Conservation (phyloP, 1,140 invertebrate species). For the Asobara japonica region DNA sequence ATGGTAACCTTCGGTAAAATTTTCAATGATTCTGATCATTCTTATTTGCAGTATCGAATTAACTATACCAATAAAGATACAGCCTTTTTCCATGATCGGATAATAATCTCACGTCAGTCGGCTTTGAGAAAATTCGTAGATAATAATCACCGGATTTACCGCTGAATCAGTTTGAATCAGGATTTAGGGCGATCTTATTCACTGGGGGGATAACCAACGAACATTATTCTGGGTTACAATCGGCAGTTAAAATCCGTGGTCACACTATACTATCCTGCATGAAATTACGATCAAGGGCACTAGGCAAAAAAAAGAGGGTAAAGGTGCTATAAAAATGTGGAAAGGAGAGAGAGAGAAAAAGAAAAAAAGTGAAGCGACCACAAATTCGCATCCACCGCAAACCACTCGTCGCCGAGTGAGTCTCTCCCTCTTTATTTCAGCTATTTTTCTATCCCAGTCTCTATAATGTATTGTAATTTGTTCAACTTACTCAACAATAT, state of each 20-base stretch:
- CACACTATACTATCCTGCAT: not conserved
- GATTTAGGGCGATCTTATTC: slow-evolving; percentile 10
- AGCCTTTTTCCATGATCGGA: too few relatives aligned
- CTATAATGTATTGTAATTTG: too few relatives aligned
- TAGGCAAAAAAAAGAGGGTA: not conserved
- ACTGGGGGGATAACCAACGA: not conserved
- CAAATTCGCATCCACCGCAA: slow-evolving; percentile 23
- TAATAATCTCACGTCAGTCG: not conserved
- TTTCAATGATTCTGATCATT: too few relatives aligned
- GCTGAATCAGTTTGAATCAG: slow-evolving; percentile 5
- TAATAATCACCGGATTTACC: not conserved
- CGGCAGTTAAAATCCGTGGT: slow-evolving; percentile 12
- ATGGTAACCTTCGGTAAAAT: too few relatives aligned
- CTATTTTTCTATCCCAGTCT: too few relatives aligned
- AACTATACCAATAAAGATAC: too few relatives aligned
- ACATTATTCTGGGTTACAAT: slow-evolving; percentile 17
- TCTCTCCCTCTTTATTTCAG: not conserved
- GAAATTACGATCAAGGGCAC: slow-evolving; percentile 25
- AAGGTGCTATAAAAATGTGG: not conserved
- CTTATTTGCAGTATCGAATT: too few relatives aligned
- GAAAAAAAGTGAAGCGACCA: slow-evolving; percentile 21
- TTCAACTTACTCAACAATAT: too few relatives aligned
- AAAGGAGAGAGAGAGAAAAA: slow-evolving; percentile 2
- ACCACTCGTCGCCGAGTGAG: not conserved
- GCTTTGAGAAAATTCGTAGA: not conserved